Conservation (phyloP, 2,888 invertebrate genomes). For the Xanthostigma xanthostigma region DNA sequence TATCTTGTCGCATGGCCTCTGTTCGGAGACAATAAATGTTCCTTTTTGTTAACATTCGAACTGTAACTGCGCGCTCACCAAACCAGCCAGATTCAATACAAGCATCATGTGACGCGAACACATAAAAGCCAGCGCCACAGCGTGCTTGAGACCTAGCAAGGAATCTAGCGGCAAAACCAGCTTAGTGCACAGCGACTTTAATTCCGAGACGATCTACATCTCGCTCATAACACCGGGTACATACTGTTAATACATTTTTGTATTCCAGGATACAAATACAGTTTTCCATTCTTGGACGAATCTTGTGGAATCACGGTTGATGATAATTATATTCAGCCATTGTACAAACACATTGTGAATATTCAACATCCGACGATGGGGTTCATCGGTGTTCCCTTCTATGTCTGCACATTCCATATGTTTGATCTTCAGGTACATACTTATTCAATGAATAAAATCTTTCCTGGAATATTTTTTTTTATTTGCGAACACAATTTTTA, state of each 20-base stretch:
- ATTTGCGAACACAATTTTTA: neutral
- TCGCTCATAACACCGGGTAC: too few species aligned
- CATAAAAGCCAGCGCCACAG: too few species aligned
- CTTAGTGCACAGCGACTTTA: too few species aligned
- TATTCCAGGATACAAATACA: conserved; percentile 49
- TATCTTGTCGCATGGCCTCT: too few species aligned
- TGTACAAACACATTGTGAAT: conserved; percentile 66
- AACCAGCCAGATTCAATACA: too few species aligned
- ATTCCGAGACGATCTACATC: too few species aligned
- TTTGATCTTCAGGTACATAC: conserved; percentile 52
- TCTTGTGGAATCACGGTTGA: conserved; percentile 44
- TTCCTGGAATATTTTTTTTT: conserved; percentile 1
- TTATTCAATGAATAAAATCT: neutral
- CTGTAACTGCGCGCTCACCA: too few species aligned
- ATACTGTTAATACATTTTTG: conserved; percentile 3
- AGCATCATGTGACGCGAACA: too few species aligned
- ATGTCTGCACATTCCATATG: conserved; percentile 50
- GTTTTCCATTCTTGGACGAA: conserved; percentile 51
- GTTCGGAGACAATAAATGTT: too few species aligned
- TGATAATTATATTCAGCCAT: conserved; percentile 47
- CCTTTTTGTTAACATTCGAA: too few species aligned
- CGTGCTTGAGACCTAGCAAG: too few species aligned
- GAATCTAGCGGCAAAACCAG: too few species aligned
- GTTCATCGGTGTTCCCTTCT: conserved; percentile 56
- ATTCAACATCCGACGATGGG: conserved; percentile 58